Percentiles rank a stretch among this genome's conserved stretches.
These are phyloP conservation scores for Drosophila orena DNA, from an alignment of 1,140 invertebrate genomes.

Conservation along the genomic window DNA sequence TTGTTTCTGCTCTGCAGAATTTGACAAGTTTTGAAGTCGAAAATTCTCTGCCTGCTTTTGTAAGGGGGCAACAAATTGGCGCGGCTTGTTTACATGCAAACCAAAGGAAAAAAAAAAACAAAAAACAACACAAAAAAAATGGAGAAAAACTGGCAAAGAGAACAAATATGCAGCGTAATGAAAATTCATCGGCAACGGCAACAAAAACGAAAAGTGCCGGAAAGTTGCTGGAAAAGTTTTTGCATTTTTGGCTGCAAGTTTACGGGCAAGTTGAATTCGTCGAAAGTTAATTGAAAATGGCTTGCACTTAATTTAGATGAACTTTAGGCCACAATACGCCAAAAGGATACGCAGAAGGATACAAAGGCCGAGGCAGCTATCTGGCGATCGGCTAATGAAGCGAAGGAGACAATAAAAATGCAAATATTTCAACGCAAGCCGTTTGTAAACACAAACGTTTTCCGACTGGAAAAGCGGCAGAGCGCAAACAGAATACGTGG, in stretches of 20 bases:
- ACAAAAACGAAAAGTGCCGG: slow-evolving; percentile 28
- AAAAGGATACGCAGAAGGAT: slow-evolving; percentile 19
- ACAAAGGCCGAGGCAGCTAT: slow-evolving; percentile 38
- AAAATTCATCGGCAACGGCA: slow-evolving; percentile 70
- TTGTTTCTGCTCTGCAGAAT: slow-evolving; percentile 36
- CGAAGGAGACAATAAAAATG: slow-evolving; percentile 73
- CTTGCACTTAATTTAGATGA: slow-evolving; percentile 74
- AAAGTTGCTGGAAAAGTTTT: slow-evolving; percentile 61
- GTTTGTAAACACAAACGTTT: slow-evolving; percentile 46
- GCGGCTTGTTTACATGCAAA: slow-evolving; percentile 74
- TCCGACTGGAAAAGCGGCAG: slow-evolving; percentile 55
- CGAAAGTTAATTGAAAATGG: slow-evolving; percentile 77
- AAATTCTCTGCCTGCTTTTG: slow-evolving; percentile 33
- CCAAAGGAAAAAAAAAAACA: slow-evolving; percentile 3
- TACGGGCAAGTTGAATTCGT: slow-evolving; percentile 49
- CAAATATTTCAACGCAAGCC: slow-evolving; percentile 73
- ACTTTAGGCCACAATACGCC: slow-evolving; percentile 65
- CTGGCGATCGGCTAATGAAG: slow-evolving; percentile 67
- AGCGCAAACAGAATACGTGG: slow-evolving; percentile 63
- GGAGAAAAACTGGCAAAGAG: slow-evolving; percentile 13
- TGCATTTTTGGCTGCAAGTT: slow-evolving; percentile 70
- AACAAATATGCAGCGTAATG: slow-evolving; percentile 79
- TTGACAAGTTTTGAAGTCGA: slow-evolving; percentile 55
- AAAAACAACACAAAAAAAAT: background rate
- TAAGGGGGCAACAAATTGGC: slow-evolving; percentile 66